These are phyloP conservation scores for Nerophis ophidion DNA, from an alignment of 2,113 vertebrate genomes.

Conservation along the genomic window DNA sequence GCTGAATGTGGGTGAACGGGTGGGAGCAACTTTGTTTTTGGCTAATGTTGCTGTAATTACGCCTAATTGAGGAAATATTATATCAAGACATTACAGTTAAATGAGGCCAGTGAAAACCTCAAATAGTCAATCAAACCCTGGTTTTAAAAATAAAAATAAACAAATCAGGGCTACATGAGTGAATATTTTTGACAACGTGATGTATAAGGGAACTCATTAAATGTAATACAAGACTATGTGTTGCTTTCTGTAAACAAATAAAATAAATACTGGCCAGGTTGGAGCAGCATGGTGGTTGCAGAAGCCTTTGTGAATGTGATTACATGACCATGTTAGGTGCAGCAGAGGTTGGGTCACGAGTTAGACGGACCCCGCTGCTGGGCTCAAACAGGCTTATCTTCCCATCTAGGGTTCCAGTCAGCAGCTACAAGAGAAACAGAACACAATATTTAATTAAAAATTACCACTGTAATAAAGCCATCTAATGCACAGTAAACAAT, in stretches of 20 bases:
- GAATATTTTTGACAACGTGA: background rate
- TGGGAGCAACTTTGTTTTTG: conserved; percentile 24
- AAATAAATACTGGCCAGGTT: conserved; percentile 11
- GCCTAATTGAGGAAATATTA: conserved; percentile 16
- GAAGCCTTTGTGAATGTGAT: conserved; percentile 24
- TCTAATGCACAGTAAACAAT: background rate
- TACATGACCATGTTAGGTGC: conserved; percentile 19
- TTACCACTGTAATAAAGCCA: background rate
- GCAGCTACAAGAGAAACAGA: conserved; percentile 67
- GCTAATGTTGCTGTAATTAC: conserved; percentile 18
- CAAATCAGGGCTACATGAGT: background rate
- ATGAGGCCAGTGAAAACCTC: conserved; percentile 6
- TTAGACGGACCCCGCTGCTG: conserved; percentile 43
- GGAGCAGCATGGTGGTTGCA: conserved; percentile 23
- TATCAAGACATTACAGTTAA: conserved; percentile 17
- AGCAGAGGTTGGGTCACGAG: conserved; percentile 37
- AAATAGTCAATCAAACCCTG: conserved; percentile 9
- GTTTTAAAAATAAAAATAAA: conserved; percentile 5
- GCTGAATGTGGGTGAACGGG: conserved; percentile 9
- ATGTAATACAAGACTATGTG: background rate
- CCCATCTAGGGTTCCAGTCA: conserved; percentile 83
- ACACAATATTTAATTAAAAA: background rate
- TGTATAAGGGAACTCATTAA: background rate
- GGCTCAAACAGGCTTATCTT: conserved; percentile 77
- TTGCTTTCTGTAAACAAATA: background rate